Evolutionary conservation across 2,888 invertebrate species (phyloP).

Genomic region (Germaria angustata): DNA sequence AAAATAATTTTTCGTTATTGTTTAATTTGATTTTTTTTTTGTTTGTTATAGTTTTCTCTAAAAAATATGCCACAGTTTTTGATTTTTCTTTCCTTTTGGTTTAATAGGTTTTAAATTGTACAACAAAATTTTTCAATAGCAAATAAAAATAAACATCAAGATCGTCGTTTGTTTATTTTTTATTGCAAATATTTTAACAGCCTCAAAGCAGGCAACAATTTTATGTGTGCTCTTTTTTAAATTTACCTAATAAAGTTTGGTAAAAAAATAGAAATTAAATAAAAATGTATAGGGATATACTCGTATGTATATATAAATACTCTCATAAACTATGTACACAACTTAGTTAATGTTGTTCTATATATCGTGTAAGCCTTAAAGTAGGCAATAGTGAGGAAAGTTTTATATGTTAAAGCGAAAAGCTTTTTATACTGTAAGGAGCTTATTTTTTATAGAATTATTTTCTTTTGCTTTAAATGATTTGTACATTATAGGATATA

Average conservation of each 20-base stretch:
- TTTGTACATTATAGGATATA: neutral
- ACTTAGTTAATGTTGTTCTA: neutral
- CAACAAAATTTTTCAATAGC: neutral
- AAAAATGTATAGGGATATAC: too few relatives aligned
- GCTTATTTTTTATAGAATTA: neutral
- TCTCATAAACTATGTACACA: neutral
- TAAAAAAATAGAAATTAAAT: too few relatives aligned
- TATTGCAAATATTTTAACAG: neutral
- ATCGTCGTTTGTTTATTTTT: neutral
- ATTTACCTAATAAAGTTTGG: too few relatives aligned
- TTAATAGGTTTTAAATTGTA: neutral
- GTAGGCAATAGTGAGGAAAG: neutral
- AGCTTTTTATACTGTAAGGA: neutral
- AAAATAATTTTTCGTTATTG: too few relatives aligned
- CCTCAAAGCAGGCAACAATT: neutral
- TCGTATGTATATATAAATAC: neutral
- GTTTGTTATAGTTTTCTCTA: neutral
- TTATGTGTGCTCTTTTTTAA: neutral
- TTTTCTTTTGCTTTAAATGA: neutral
- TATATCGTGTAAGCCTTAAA: neutral
- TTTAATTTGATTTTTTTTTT: too few relatives aligned
- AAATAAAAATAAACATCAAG: neutral
- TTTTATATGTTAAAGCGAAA: neutral
- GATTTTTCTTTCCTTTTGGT: neutral
- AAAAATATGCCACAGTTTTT: neutral